Evolutionary conservation across 2,797 vertebrate genomes (phyloP).

Genomic region (Dermochelys coriacea): DNA sequence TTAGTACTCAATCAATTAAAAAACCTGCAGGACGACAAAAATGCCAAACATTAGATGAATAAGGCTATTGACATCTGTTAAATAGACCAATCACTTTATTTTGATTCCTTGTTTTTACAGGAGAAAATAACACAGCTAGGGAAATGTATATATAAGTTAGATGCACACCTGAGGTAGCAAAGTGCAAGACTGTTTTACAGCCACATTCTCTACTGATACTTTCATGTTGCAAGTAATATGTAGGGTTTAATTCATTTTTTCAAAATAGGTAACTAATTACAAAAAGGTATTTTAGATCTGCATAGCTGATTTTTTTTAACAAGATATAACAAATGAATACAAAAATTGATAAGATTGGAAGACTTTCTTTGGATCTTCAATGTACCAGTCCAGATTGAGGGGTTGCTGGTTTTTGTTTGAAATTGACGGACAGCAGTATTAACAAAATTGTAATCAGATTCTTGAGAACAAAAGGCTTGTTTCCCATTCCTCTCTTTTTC

Average conservation of each 20-base stretch:
- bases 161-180: neutral
- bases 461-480: neutral
- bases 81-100: neutral
- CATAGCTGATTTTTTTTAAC: no score
- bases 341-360: neutral
- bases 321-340: neutral
- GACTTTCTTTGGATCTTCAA: neutral
- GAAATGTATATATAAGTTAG: neutral
- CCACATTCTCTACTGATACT: neutral
- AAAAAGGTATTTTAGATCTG: no score
- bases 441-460: neutral
- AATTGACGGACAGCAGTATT: neutral
- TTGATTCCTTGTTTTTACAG: neutral
- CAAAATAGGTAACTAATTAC: no score
- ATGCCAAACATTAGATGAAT: neutral
- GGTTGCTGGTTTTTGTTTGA: neutral
- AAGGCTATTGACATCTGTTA: neutral
- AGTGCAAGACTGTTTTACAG: neutral
- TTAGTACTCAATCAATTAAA: neutral
- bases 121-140: neutral
- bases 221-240: neutral
- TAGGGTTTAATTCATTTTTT: no score
- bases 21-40: neutral
- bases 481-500: neutral
- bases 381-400: neutral